Evolutionary conservation across 2,888 invertebrate species (phyloP), one percentile per base, ranked within the genome.

Genomic region (Philonicus albiceps): DNA sequence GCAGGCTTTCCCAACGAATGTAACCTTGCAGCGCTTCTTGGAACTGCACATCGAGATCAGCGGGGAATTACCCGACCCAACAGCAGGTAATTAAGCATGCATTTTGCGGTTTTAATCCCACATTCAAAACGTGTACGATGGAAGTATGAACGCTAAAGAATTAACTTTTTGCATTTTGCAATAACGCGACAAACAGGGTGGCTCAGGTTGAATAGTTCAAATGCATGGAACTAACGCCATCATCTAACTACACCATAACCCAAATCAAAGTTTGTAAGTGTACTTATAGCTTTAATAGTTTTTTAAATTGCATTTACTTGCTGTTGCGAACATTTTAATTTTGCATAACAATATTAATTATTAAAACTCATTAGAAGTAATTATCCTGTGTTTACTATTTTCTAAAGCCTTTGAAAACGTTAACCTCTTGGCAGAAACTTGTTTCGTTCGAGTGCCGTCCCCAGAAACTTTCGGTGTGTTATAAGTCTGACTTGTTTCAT

Each of bases 1-100:
- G 5, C 96, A 97, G 91, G 97, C 97, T 88, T 98, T 97, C 92
- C 98, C 98, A 85, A 98, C 98, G 91, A 99, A 99, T 93, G 98
- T 98, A 55, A 99, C 98, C 87, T 94, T 99, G 80, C 97, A 98
- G 92, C 94, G 98, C 90, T 99, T 99, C 93, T 94, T 99, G 90
- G 98, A 98, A 91, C 94, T 99, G 87, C 98, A 98, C 91, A 96
- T 97, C 91, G 96, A 97, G 93, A 98, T 98, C 88, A 97, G 97
- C 85, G 97, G 97, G 88, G 97, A 97, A 91, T 93, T 97, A 84
- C 97, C 97, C 88, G 97, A 97, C 92, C 97, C 97, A 72, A 97
- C 97, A 88, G 96, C 96, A 91, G 97, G 92, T 92, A 90, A 90
- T 81, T 86, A 49, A 40, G 37, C 40, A 72, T n/a, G 2, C 16